These are phyloP conservation scores for Macrobrachium nipponense DNA, from an alignment of 1,140 invertebrate species.

Conservation along the genomic window DNA sequence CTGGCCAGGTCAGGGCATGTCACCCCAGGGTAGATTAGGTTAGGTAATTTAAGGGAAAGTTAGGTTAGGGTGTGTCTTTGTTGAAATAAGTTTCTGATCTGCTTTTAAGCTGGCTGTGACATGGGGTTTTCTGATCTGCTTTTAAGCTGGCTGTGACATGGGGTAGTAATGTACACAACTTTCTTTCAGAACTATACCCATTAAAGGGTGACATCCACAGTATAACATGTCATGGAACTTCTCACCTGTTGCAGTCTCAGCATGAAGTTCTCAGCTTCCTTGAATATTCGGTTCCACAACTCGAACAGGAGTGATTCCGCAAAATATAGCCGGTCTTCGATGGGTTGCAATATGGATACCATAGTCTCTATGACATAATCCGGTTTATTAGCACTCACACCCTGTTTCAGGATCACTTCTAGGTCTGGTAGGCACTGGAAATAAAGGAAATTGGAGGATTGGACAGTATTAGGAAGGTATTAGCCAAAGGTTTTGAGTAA, in stretches of 20 bases:
- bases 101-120: too few relatives aligned
- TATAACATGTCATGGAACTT: background rate
- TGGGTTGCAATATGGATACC: constrained; percentile 21
- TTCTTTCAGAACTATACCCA: background rate
- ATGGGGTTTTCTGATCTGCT: too few relatives aligned
- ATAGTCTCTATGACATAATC: constrained; percentile 14
- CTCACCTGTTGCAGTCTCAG: constrained; percentile 27
- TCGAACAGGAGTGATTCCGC: constrained; percentile 47
- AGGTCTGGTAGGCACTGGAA: constrained; percentile 39
- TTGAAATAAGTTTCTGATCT: too few relatives aligned
- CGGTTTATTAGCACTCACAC: background rate
- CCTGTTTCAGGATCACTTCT: constrained; percentile 32
- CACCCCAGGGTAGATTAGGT: too few relatives aligned
- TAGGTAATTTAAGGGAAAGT: too few relatives aligned
- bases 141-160: too few relatives aligned
- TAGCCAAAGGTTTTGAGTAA: too few relatives aligned
- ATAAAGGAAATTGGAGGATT: background rate
- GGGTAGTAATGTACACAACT: too few relatives aligned
- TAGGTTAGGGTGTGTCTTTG: too few relatives aligned
- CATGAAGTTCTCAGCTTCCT: constrained; percentile 34
- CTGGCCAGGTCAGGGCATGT: too few relatives aligned
- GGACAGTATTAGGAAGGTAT: background rate
- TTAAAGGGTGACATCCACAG: background rate
- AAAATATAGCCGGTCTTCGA: constrained; percentile 45
- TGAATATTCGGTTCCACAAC: constrained; percentile 38